Base-by-base conservation (phyloP, 2,797 vertebrate genomes). In the Paedocypris micromegethes region DNA sequence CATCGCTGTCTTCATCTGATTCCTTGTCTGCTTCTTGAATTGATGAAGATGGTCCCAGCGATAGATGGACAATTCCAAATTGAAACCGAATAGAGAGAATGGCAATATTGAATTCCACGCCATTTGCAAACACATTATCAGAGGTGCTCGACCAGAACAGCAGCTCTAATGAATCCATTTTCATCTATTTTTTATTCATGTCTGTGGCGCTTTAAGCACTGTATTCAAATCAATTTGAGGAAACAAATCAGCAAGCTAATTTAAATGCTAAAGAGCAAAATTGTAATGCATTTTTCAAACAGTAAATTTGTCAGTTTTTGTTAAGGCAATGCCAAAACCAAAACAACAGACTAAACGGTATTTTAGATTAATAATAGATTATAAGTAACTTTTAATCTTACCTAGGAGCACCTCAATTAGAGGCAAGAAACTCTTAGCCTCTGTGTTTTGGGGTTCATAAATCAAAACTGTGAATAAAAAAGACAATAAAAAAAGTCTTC, bases 381-480 rank as follows among this genome's bases (percentile, higher is more conserved):
- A 41, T 1, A 51, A 7, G 50, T 4, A 71, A 52, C 53, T 9
- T 0, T 23, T 23, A n/a, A 37, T 65, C 83, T 88, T 85, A 92
- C 86, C 86, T 45, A 87, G 76, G 58, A 78, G 81, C 49, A 92
- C 78, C 80, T 89, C 88, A 85, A 94, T 88, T 75, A 91, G 85
- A 45, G 85, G 82, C 71, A 88, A 85, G 84, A 93, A 91, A 73
- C 87, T 81, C 38, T 84, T 88, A 69, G 90, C 87, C 75, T 92
- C 87, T n/a, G 83, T 81, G 78, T 93, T 92, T 73, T 91, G 85
- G 62, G 88, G 90, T 77, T 94, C 90, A 77, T 86, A 92, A 80
- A 89, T 81, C 58, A 95, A 86, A 80, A 94, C 88, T 92, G 76
- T 23, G 23, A 23, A 23, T 23, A 68, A 90, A 83, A 58, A 58